These are phyloP conservation scores for Apodemus sylvaticus DNA, from an alignment of 2,113 vertebrate species.

Conservation along the genomic window DNA sequence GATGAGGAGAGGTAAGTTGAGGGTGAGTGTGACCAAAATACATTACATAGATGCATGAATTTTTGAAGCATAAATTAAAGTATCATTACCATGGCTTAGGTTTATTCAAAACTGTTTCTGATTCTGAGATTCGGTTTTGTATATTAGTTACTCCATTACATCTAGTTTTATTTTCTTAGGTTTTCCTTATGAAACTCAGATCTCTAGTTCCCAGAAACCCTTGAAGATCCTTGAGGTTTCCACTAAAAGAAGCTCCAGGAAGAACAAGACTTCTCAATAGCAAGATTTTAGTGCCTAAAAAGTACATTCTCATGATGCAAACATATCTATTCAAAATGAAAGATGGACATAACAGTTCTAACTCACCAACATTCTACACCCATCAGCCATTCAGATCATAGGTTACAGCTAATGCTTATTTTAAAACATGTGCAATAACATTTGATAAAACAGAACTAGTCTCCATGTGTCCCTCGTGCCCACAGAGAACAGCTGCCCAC, in stretches of 20 bases:
- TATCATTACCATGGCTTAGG: background rate
- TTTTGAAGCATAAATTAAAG: background rate
- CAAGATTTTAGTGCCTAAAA: background rate
- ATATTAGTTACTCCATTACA: background rate
- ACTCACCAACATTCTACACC: background rate
- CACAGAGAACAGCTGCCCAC: background rate
- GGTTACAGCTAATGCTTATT: background rate
- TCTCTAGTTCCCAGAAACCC: conserved; percentile 25
- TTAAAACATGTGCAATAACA: background rate
- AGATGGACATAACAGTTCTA: background rate
- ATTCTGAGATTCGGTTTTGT: background rate
- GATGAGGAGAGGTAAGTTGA: background rate
- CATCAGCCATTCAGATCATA: background rate
- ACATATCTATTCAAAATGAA: conserved; percentile 9
- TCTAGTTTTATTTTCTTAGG: background rate
- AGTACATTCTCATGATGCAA: background rate
- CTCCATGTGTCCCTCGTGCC: background rate
- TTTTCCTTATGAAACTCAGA: conserved; percentile 36
- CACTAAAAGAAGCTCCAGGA: background rate
- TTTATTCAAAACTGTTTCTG: conserved; percentile 7
- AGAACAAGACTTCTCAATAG: background rate
- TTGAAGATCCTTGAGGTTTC: conserved; percentile 4
- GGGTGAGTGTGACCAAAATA: background rate
- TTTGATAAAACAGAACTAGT: background rate
- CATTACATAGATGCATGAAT: background rate